These are phyloP conservation scores for Rhynchotus rufescens DNA, from an alignment of 2,797 vertebrate genomes.

Conservation along the genomic window DNA sequence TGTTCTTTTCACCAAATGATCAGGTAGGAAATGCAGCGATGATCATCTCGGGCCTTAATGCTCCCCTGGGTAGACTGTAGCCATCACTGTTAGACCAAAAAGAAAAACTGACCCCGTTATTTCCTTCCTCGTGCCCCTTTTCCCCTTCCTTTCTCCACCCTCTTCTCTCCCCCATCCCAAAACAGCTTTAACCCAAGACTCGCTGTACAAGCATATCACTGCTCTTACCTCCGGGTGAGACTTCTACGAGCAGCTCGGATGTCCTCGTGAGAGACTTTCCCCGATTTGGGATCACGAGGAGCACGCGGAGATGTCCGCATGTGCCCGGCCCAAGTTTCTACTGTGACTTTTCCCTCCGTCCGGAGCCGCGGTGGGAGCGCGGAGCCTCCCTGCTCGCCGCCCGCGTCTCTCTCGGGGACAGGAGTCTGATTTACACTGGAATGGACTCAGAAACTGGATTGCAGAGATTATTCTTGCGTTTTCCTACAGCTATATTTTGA, in stretches of 20 bases:
- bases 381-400: background rate
- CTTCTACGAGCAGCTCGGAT: constrained; percentile 15
- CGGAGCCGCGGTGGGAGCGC: background rate
- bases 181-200: constrained; percentile 35
- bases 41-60: constrained; percentile 61
- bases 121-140: background rate
- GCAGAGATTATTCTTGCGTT: constrained; percentile 82
- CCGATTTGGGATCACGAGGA: background rate
- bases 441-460: constrained; percentile 79
- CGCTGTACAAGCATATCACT: background rate
- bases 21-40: constrained; percentile 58
- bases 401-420: constrained; percentile 75
- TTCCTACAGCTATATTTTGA: constrained; percentile 87
- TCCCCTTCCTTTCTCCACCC: background rate
- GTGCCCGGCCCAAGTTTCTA: background rate
- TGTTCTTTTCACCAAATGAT: background rate
- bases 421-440: constrained; percentile 87
- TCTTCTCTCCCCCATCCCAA: background rate
- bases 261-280: constrained; percentile 40
- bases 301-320: background rate
- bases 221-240: background rate
- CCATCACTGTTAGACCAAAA: constrained; percentile 53
- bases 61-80: background rate
- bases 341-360: constrained; percentile 25
- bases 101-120: background rate